Evolutionary conservation across 2,888 invertebrate species (phyloP).

Genomic region (Euphydryas editha): DNA sequence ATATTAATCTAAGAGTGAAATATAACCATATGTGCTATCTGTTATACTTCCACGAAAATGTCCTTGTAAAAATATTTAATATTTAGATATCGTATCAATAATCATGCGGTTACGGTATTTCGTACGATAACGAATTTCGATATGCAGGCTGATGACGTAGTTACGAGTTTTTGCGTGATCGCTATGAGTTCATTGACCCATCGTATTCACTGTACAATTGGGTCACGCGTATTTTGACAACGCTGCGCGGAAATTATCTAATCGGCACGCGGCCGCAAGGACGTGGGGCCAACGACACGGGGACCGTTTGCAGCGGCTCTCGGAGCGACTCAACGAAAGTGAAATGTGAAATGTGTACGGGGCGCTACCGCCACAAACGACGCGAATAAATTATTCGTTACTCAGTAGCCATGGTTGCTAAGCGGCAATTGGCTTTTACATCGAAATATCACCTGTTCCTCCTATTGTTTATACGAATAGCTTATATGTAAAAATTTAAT

Average conservation of each 20-base stretch:
- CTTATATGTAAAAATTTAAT: not conserved
- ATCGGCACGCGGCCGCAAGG: constrained; percentile 81
- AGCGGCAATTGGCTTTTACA: too few relatives aligned
- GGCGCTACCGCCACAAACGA: constrained; percentile 50
- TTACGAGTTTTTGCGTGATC: constrained; percentile 62
- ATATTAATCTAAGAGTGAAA: not conserved
- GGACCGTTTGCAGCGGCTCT: constrained; percentile 63
- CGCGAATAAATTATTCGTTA: constrained; percentile 63
- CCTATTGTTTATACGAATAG: not conserved
- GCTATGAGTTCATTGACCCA: constrained; percentile 67
- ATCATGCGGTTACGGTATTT: constrained; percentile 52
- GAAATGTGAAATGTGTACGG: constrained; percentile 70
- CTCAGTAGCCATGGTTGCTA: constrained; percentile 52
- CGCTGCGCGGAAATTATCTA: constrained; percentile 82
- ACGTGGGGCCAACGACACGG: constrained; percentile 73
- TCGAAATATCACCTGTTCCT: too few relatives aligned
- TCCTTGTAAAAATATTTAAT: constrained; percentile 27
- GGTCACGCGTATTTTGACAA: constrained; percentile 83
- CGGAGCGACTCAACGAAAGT: constrained; percentile 72
- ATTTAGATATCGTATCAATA: constrained; percentile 28
- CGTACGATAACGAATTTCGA: constrained; percentile 60
- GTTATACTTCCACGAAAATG: constrained; percentile 8
- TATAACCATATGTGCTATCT: not conserved
- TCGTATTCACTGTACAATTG: constrained; percentile 80
- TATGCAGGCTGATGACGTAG: constrained; percentile 58